Base-by-base conservation (phyloP, 2,888 invertebrate species). In the Sericinus montela region DNA sequence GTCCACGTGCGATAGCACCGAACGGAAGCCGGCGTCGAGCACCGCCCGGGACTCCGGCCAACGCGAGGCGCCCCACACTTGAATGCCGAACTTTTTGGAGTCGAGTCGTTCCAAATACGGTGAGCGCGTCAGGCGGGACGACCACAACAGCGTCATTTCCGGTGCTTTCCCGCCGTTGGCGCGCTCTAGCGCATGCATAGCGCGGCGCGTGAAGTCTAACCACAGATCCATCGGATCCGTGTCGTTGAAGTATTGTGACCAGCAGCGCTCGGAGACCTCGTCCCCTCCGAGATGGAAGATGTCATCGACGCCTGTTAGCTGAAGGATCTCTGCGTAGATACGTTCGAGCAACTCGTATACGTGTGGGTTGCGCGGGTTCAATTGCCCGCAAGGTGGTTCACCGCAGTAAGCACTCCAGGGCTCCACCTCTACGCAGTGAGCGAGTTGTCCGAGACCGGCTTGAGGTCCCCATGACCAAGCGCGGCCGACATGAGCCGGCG, bases 401-500 rank as follows among this genome's bases (percentile, higher is more conserved):
- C 95, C 95, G 71, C 95, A 94, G 76, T 93, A 95, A 30, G 92
- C 87, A 60, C 91, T 92, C 95, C 95, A 95, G 0, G 95, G 95
- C 61, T 94, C 93, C 42, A 93, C 92, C 72, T 96, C 95, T 9
- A 96, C 91, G 74, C 96, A 96, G 53, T 95, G 90, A 8, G 95
- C 95, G 30, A 96, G 80, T 48, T 94, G 93, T 0, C 96, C 96
- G 44, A 94, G 82, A 0, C 95, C 94, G 47, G 92, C 92, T 46
- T 91, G 87, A 0, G 93, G 92, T 13, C 95, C 95, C 95, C 95
- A 95, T 55, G 92, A 92, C 95, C 95, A 96, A 0, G 96, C 96
- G 59, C 94, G 94, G 2, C 96, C 95, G 1, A 95, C 95, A 76
- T 97, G 97, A 3, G 96, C 96, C 0, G 98, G 98, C 9, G 96